phyloP scores from a whole-genome alignment of 2,888 invertebrate genomes.

The Stenotaenia linearis region DNA sequence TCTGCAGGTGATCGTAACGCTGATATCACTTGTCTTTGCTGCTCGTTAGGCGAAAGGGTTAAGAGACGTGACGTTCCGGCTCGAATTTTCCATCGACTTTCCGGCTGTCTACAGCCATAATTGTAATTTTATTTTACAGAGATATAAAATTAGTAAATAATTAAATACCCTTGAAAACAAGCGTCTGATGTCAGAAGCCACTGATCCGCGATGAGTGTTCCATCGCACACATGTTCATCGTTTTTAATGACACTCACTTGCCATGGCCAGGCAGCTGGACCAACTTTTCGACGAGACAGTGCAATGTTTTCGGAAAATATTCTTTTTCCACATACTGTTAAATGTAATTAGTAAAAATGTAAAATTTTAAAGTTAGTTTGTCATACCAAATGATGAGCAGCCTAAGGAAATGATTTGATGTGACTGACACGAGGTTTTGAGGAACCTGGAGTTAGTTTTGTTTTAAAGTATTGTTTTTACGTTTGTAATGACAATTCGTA shows the following conservation, averaged over 20 bases:
- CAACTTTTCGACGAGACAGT: constrained; percentile 30
- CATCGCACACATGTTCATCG: constrained; percentile 82
- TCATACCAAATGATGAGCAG: constrained; percentile 71
- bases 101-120: constrained; percentile 63
- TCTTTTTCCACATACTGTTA: background rate
- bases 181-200: constrained; percentile 84
- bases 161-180: constrained; percentile 63
- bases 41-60: constrained; percentile 74
- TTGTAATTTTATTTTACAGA: background rate
- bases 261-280: constrained; percentile 66
- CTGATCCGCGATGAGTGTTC: constrained; percentile 69
- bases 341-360: too few relatives aligned
- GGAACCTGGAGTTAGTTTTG: constrained; percentile 54
- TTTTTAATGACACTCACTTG: constrained; percentile 74
- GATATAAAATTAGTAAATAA: background rate
- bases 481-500: background rate
- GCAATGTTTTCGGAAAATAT: background rate
- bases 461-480: background rate
- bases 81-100: constrained; percentile 78
- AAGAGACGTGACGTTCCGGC: constrained; percentile 70
- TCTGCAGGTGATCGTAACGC: constrained; percentile 85
- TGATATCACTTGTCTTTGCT: constrained; percentile 63
- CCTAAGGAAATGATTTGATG: constrained; percentile 72
- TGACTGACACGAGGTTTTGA: constrained; percentile 66
- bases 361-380: too few relatives aligned